These are phyloP conservation scores for Hyles vespertilio DNA, from an alignment of 1,140 invertebrate species.

Conservation along the genomic window DNA sequence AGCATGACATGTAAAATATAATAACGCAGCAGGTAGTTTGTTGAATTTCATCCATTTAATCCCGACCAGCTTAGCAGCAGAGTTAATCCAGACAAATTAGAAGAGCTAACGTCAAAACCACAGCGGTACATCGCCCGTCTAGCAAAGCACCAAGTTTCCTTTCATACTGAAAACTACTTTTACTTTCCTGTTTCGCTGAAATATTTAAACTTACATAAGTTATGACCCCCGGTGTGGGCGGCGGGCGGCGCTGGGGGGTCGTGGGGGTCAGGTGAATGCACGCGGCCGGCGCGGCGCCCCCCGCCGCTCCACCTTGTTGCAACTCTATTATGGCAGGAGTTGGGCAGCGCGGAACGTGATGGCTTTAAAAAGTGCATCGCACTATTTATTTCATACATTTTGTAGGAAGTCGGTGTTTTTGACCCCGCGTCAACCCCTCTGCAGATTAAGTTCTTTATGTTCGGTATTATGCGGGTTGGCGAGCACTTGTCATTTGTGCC, in stretches of 20 bases:
- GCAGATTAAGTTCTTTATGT: no score
- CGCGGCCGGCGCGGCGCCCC: conserved; percentile 17
- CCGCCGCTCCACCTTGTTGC: conserved; percentile 13
- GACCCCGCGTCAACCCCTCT: not conserved
- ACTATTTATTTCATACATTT: conserved; percentile 3
- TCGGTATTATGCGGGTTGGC: no score
- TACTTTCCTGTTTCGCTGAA: conserved; percentile 47
- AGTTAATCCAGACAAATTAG: no score
- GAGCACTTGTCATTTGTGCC: no score
- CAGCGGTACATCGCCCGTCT: no score
- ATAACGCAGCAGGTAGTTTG: no score
- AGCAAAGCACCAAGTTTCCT: no score
- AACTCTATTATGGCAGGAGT: conserved; percentile 35
- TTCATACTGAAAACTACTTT: conserved; percentile 26
- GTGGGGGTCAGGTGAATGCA: conserved; percentile 48
- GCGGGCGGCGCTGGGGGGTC: conserved; percentile 18
- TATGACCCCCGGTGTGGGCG: conserved; percentile 19
- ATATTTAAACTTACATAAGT: conserved; percentile 66
- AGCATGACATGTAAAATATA: no score
- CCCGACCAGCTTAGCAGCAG: no score
- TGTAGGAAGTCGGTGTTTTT: conserved; percentile 5
- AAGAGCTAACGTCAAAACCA: no score
- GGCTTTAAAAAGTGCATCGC: not conserved
- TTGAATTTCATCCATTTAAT: no score
- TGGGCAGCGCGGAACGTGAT: conserved; percentile 3